These are phyloP conservation scores for Umimayanthus chanpuru DNA, from an alignment of 92 coral and sea anemone genomes.

Conservation along the genomic window DNA sequence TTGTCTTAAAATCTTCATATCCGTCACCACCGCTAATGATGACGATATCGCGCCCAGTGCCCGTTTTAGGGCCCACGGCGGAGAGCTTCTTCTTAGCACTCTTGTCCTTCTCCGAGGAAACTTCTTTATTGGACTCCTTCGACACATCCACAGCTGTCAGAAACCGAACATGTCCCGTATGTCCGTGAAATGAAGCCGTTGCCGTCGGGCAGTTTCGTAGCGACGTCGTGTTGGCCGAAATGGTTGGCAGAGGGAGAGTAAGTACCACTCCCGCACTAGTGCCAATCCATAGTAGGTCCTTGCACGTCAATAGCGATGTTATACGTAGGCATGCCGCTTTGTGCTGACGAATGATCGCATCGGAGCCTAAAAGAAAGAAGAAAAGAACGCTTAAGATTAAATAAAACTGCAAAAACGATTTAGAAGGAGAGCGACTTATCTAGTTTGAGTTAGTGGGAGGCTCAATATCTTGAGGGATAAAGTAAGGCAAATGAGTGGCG, in stretches of 20 bases:
- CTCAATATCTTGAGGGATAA: too few species aligned
- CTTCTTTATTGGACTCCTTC: constrained; percentile 76
- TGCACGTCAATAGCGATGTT: constrained; percentile 92
- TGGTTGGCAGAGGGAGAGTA: constrained; percentile 93
- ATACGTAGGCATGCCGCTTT: constrained; percentile 98
- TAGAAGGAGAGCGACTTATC: background rate
- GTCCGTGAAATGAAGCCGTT: constrained; percentile 97
- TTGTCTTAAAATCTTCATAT: constrained; percentile 96
- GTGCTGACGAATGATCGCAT: constrained; percentile 98
- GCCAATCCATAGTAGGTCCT: constrained; percentile 98
- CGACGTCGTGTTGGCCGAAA: constrained; percentile 91
- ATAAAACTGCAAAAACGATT: background rate
- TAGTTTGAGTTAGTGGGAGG: background rate
- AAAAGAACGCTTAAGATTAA: background rate
- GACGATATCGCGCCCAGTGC: constrained; percentile 71
- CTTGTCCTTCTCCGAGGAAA: constrained; percentile 63
- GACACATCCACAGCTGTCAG: constrained; percentile 96
- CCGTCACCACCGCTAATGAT: constrained; percentile 99
- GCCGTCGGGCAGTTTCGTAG: constrained; percentile 91
- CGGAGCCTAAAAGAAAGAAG: constrained; percentile 74
- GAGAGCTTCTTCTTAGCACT: constrained; percentile 55
- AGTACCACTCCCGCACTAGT: constrained; percentile 99
- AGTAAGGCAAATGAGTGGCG: background rate
- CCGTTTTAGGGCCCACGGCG: constrained; percentile 63
- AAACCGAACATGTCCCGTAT: constrained; percentile 98